A percentile compares a stretch with the other conserved stretches of the same genome.
These are phyloP conservation scores for Scopus umbretta DNA, from an alignment of 2,113 vertebrate species.

Conservation along the genomic window DNA sequence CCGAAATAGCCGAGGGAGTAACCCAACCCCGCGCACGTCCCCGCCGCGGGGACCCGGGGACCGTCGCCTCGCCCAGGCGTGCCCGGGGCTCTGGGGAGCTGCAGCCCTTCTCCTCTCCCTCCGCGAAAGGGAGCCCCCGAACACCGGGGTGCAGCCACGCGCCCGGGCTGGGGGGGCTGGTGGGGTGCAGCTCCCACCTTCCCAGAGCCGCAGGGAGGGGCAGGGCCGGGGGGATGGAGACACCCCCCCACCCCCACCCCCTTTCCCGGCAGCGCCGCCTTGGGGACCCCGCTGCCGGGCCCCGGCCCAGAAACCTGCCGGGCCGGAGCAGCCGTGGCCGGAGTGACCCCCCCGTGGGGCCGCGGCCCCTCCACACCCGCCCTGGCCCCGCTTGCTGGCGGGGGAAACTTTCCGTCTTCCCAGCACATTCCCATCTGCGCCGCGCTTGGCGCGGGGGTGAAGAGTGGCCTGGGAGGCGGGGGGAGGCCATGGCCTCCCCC, in stretches of 20 bases:
- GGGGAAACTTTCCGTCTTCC: background rate
- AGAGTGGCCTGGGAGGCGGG: background rate
- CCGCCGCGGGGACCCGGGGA: background rate
- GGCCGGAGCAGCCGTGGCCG: background rate
- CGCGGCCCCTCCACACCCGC: accelerated
- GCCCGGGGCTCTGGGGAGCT: background rate
- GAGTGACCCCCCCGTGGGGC: background rate
- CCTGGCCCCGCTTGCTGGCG: background rate
- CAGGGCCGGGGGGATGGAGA: background rate
- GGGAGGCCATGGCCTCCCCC: no score
- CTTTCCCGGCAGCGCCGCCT: background rate
- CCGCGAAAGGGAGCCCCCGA: background rate
- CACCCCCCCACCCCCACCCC: no score
- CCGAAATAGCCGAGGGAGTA: constrained; percentile 15
- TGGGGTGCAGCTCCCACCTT: background rate
- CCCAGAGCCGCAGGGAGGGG: accelerated
- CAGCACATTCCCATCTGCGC: background rate
- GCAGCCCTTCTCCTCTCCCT: background rate
- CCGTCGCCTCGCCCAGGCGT: background rate
- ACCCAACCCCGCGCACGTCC: background rate
- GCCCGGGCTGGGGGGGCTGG: background rate
- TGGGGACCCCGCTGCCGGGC: background rate
- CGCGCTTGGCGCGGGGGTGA: background rate
- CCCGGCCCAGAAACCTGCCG: background rate
- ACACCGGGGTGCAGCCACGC: background rate